Evolutionary conservation across 30 jellyfish, hydroid and myxozoan genomes (phyloP).

Genomic region (Aurelia sp.): DNA sequence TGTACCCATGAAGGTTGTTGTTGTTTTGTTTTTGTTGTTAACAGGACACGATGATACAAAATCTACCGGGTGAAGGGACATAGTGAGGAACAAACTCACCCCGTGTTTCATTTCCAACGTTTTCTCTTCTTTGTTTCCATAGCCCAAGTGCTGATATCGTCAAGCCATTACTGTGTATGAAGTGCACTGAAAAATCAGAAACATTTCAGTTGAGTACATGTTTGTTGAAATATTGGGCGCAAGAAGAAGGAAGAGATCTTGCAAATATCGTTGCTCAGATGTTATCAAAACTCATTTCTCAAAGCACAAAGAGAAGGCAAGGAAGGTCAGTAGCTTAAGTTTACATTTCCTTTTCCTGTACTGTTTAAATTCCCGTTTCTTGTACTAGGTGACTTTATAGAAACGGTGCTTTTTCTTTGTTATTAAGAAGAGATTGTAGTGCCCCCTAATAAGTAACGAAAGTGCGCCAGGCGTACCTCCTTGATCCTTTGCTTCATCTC

Average conservation of each 20-base stretch:
- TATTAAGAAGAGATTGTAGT: no score
- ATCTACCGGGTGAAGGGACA: no score
- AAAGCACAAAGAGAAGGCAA: conserved; percentile 61
- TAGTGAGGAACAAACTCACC: no score
- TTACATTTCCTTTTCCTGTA: no score
- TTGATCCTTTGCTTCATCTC: no score
- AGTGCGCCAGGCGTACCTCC: no score
- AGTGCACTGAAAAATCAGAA: conserved; percentile 18
- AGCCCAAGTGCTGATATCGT: conserved; percentile 92
- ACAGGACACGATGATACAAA: neutral
- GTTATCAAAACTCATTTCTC: conserved; percentile 63
- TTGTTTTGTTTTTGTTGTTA: neutral
- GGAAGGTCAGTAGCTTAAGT: conserved; percentile 48
- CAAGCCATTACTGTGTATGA: conserved; percentile 90
- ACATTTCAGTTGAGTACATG: conserved; percentile 79
- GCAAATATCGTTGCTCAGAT: conserved; percentile 85
- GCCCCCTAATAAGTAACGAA: no score
- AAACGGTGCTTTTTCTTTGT: no score
- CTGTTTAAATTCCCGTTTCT: no score
- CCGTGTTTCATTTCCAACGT: neutral
- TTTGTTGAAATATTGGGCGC: conserved; percentile 90
- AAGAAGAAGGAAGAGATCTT: conserved; percentile 87
- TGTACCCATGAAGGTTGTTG: neutral
- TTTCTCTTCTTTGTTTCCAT: conserved; percentile 10
- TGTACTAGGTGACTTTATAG: no score